Percentiles rank a stretch among this genome's conserved stretches.
Evolutionary conservation across 2,888 invertebrate species (phyloP).

Genomic region (Cinara cedri): DNA sequence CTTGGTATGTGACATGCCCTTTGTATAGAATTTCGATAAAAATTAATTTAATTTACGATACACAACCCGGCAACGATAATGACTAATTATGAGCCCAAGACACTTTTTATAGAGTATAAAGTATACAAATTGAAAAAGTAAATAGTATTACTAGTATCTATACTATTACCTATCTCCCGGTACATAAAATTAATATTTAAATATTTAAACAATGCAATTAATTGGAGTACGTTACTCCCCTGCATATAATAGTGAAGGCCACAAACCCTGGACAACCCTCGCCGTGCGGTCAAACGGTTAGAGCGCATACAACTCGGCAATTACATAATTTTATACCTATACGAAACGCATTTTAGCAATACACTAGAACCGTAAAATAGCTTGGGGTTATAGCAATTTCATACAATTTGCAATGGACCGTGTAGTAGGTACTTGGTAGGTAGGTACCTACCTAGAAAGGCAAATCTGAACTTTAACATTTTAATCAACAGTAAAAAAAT

Average conservation of each 20-base stretch:
- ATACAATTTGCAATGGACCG: constrained; percentile 8
- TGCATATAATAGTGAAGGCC: constrained; percentile 24
- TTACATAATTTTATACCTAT: constrained; percentile 35
- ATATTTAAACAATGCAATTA: constrained; percentile 41
- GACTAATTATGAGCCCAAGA: background rate
- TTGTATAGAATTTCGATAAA: too few species aligned
- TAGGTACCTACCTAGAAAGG: background rate
- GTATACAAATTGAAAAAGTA: background rate
- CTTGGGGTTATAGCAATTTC: constrained; percentile 7
- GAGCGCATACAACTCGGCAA: constrained; percentile 18
- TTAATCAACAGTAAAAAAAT: background rate
- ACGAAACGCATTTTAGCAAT: constrained; percentile 17
- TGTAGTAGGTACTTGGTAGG: too few species aligned
- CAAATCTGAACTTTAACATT: background rate
- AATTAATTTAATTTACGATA: too few species aligned
- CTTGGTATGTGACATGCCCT: too few species aligned
- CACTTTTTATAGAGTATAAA: too few species aligned
- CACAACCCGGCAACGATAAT: too few species aligned
- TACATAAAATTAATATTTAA: constrained; percentile 38
- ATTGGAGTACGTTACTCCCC: constrained; percentile 5
- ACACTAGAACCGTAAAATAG: constrained; percentile 19
- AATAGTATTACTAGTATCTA: too few species aligned
- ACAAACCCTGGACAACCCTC: constrained; percentile 22
- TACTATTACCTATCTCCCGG: background rate
- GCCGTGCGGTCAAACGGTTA: constrained; percentile 30